Evolutionary conservation across 1,140 invertebrate genomes (phyloP).

Genomic region (Danaus plexippus): DNA sequence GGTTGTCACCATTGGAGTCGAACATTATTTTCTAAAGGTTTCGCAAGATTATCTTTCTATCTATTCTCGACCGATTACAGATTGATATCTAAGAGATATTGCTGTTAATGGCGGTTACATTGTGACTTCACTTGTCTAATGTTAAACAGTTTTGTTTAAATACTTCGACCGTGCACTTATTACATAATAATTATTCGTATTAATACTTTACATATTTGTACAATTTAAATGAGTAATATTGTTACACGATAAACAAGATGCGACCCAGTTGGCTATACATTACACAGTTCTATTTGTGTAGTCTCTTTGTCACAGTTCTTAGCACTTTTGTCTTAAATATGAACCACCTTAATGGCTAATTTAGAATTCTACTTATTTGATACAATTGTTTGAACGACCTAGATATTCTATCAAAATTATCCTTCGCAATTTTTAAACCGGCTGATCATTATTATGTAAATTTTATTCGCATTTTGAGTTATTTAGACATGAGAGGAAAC

Average conservation of each 20-base stretch:
- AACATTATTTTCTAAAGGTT: too few species aligned
- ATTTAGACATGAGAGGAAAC: conserved; percentile 4
- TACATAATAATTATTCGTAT: conserved; percentile 31
- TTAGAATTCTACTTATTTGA: conserved; percentile 59
- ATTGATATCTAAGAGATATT: too few species aligned
- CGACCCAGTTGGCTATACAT: conserved; percentile 44
- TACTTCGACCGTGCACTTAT: conserved; percentile 23
- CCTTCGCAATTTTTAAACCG: conserved; percentile 7
- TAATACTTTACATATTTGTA: conserved; percentile 32
- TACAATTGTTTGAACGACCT: conserved; percentile 58
- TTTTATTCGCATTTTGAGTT: conserved; percentile 1
- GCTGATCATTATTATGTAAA: conserved; percentile 17
- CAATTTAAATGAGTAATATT: conserved; percentile 44
- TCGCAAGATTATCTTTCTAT: too few species aligned
- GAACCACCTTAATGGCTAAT: conserved; percentile 52
- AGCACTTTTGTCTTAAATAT: conserved; percentile 52
- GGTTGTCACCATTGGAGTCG: too few species aligned
- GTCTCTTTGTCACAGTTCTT: conserved; percentile 40
- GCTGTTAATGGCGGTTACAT: too few species aligned
- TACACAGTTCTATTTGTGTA: conserved; percentile 40
- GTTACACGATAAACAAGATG: conserved; percentile 45
- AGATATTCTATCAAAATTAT: conserved; percentile 33
- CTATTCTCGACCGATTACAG: too few species aligned
- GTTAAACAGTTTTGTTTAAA: too few species aligned
- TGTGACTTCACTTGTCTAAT: too few species aligned